A percentile compares a stretch with the other conserved stretches of the same genome.
These are phyloP conservation scores for Coregonus clupeaformis DNA, from an alignment of 2,113 vertebrate species.

Conservation along the genomic window DNA sequence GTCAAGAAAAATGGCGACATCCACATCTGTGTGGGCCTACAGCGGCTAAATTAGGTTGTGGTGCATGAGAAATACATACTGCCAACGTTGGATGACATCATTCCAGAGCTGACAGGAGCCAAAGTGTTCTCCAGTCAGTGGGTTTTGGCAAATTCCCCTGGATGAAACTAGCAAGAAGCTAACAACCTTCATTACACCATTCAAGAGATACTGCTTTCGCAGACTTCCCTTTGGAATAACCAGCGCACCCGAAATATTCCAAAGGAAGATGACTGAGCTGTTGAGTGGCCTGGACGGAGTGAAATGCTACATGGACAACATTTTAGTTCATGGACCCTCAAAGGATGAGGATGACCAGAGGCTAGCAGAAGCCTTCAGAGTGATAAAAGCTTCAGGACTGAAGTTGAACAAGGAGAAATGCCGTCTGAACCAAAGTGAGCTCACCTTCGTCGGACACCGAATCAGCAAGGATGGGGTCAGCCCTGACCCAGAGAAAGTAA, in stretches of 20 bases:
- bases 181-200: neutral
- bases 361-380: neutral
- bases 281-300: neutral
- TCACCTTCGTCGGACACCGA: neutral
- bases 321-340: slow-evolving; percentile 3
- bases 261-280: slow-evolving; percentile 5
- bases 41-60: too few species aligned
- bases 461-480: too few species aligned
- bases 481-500: too few species aligned
- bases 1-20: neutral
- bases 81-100: too few species aligned
- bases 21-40: too few species aligned
- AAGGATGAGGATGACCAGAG: neutral
- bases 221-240: slow-evolving; percentile 3
- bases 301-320: slow-evolving; percentile 23
- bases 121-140: slow-evolving; percentile 14
- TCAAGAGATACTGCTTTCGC: neutral
- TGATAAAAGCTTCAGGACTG: neutral
- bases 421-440: neutral
- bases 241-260: slow-evolving; percentile 13
- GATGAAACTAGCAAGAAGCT: neutral
- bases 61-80: too few species aligned
- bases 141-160: slow-evolving; percentile 27
- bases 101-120: too few species aligned
- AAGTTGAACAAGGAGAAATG: neutral